These are phyloP conservation scores for Lota lota DNA, from an alignment of 2,113 vertebrate species.

Conservation along the genomic window DNA sequence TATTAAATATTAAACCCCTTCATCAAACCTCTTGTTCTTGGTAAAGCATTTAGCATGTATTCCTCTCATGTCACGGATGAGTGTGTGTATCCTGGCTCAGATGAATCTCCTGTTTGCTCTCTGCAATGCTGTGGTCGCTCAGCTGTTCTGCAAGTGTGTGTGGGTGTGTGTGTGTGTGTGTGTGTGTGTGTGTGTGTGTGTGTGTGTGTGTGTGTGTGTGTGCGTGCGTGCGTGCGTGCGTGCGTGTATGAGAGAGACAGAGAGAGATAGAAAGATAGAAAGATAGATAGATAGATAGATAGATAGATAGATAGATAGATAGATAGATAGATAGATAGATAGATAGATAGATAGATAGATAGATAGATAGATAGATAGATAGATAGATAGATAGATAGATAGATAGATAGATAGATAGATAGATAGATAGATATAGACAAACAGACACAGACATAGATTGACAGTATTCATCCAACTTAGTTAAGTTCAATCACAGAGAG, in stretches of 20 bases:
- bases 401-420: background rate
- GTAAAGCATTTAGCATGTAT: no score
- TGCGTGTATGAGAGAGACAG: background rate
- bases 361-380: background rate
- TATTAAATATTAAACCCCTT: no score
- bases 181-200: no score
- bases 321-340: background rate
- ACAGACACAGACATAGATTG: background rate
- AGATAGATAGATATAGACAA: background rate
- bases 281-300: slow-evolving; percentile 9
- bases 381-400: slow-evolving; percentile 1
- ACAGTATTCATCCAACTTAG: no score
- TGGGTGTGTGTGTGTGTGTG: slow-evolving; percentile 5
- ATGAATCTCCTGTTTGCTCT: slow-evolving; percentile 24
- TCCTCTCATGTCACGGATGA: no score
- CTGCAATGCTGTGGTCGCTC: slow-evolving; percentile 8
- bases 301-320: background rate
- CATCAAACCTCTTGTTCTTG: no score
- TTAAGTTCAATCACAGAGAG: background rate
- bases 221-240: no score
- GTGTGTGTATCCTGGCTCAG: slow-evolving; percentile 42
- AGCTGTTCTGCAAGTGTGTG: slow-evolving; percentile 25
- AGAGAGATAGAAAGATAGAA: slow-evolving; percentile 6
- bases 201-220: no score
- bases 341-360: slow-evolving; percentile 1